A percentile compares a stretch with the other conserved stretches of the same genome.
Evolutionary conservation across 2,113 vertebrate genomes (phyloP).

Genomic region (Hippolais icterina): DNA sequence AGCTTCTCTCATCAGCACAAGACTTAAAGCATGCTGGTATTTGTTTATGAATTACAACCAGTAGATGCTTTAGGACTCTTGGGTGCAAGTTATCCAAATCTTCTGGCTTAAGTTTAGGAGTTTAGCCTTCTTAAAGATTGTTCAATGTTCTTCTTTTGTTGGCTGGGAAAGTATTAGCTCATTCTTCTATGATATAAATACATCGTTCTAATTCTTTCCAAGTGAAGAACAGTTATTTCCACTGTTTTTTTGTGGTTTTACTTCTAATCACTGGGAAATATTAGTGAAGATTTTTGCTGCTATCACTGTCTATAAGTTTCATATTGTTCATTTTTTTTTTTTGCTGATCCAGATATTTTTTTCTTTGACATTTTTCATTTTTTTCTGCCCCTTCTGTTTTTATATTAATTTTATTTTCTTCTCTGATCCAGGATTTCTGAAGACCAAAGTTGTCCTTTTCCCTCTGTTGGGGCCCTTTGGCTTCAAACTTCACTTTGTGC

Average conservation of each 20-base stretch:
- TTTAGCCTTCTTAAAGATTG: not conserved
- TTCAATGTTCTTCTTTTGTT: not conserved
- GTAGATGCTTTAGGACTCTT: not conserved
- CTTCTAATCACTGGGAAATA: not conserved
- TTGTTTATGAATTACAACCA: not conserved
- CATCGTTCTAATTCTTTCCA: not conserved
- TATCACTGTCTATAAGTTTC: not conserved
- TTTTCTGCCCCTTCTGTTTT: not conserved
- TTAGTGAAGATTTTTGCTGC: not conserved
- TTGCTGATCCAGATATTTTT: not conserved
- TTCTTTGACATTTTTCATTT: not conserved
- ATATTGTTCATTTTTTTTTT: not conserved
- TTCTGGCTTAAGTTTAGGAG: not conserved
- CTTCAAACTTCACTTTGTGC: not conserved
- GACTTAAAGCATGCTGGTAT: not conserved
- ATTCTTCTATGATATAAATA: slow-evolving; percentile 2
- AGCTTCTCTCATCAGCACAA: not conserved
- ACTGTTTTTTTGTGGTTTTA: not conserved
- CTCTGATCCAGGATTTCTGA: not conserved
- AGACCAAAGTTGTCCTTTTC: not conserved
- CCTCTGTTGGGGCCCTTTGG: not conserved
- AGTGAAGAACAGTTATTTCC: not conserved
- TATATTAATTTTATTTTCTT: not conserved
- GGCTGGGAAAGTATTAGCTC: not conserved
- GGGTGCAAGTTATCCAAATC: not conserved